Evolutionary conservation across 2,888 invertebrate species (phyloP).

Genomic region (Pristionchus maxplancki): DNA sequence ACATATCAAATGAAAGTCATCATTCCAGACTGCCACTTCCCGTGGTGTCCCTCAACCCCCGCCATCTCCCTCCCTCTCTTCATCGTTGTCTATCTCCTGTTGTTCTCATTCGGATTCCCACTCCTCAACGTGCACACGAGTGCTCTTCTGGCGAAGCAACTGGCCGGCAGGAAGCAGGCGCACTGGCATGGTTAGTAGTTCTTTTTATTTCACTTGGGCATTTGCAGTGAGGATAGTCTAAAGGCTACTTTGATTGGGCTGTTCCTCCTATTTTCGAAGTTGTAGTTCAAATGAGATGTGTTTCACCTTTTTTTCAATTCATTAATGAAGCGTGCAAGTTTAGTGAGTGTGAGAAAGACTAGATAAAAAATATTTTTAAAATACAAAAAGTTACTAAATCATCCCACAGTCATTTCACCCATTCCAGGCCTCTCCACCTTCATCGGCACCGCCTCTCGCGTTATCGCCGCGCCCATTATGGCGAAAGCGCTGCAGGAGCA

Average conservation of each 20-base stretch:
- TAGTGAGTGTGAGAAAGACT: too few species aligned
- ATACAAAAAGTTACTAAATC: too few species aligned
- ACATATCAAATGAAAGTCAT: too few species aligned
- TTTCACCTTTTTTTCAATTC: too few species aligned
- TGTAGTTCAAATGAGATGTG: too few species aligned
- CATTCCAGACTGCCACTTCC: neutral
- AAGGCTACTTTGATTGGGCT: too few species aligned
- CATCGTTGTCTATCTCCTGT: constrained; percentile 53
- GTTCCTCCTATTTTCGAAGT: too few species aligned
- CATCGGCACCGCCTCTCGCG: constrained; percentile 42
- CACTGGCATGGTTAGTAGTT: constrained; percentile 39
- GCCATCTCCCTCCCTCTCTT: constrained; percentile 53
- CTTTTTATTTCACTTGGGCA: too few species aligned
- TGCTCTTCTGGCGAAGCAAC: constrained; percentile 47
- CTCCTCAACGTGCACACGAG: constrained; percentile 57
- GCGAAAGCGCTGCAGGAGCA: neutral
- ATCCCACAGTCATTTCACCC: too few species aligned
- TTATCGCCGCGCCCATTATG: constrained; percentile 1
- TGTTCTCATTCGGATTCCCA: constrained; percentile 58
- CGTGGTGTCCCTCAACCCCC: constrained; percentile 49
- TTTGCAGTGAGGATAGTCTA: neutral
- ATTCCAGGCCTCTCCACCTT: constrained; percentile 11
- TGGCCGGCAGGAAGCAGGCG: constrained; percentile 43
- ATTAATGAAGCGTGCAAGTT: too few species aligned
- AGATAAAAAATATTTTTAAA: too few species aligned